Conservation (phyloP, 35 echinoderm and acorn worm genomes). For the Lytechinus pictus region DNA sequence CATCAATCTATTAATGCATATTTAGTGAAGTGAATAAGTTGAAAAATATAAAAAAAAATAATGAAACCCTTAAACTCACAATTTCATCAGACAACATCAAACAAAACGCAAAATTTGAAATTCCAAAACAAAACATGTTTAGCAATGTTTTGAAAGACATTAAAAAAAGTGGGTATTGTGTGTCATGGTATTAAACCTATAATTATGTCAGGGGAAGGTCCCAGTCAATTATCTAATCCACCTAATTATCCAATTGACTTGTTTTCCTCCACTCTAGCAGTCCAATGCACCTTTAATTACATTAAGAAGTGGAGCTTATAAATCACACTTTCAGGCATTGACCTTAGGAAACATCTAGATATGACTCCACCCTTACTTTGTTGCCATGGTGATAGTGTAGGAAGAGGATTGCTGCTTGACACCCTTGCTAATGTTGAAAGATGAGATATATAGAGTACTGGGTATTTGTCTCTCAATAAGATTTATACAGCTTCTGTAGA, state of each 20-base stretch:
- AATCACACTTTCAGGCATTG: background rate
- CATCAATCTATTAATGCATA: no score
- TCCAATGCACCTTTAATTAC: background rate
- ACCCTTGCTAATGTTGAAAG: background rate
- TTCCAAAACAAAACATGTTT: no score
- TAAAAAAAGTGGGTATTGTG: background rate
- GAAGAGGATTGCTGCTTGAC: background rate
- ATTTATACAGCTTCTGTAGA: no score
- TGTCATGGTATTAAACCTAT: background rate
- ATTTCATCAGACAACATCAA: no score
- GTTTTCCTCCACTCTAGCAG: background rate
- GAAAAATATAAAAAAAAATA: no score
- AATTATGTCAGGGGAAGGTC: background rate
- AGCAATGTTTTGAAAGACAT: background rate
- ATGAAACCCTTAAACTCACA: no score
- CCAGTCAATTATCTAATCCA: background rate
- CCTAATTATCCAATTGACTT: background rate
- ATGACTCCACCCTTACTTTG: background rate
- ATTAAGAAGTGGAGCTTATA: background rate
- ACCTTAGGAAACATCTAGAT: background rate
- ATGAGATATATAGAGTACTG: background rate
- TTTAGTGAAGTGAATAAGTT: no score
- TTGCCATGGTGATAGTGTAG: background rate
- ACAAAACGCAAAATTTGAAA: no score
- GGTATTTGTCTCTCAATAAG: no score